A percentile compares a stretch with the other conserved stretches of the same genome.
These are phyloP conservation scores for Drosophila arizonae DNA, from an alignment of 1,140 invertebrate species.

Conservation along the genomic window DNA sequence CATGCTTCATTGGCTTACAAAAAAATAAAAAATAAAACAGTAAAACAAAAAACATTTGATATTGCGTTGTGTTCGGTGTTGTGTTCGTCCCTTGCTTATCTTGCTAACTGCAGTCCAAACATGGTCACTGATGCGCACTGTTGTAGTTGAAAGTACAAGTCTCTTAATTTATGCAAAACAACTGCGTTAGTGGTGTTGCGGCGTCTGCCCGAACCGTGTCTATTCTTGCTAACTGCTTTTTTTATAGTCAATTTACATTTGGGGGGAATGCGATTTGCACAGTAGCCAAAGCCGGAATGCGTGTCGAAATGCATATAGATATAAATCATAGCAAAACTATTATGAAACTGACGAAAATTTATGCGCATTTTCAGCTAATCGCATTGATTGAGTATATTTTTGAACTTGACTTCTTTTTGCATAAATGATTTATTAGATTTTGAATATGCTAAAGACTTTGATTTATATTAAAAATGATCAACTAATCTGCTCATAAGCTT, in stretches of 20 bases:
- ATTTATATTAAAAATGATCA: background rate
- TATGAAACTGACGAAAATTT: slow-evolving; percentile 31
- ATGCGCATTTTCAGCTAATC: slow-evolving; percentile 18
- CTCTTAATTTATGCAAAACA: slow-evolving; percentile 61
- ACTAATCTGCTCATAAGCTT: background rate
- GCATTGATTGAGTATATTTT: slow-evolving; percentile 55
- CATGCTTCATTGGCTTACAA: slow-evolving; percentile 69
- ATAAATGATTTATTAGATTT: slow-evolving; percentile 14
- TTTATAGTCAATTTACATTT: background rate
- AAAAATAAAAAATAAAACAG: slow-evolving; percentile 14
- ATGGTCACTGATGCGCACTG: slow-evolving; percentile 57
- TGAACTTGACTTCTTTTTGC: slow-evolving; percentile 65
- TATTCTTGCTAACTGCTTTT: background rate
- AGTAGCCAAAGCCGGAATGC: slow-evolving; percentile 22
- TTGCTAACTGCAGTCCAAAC: slow-evolving; percentile 43
- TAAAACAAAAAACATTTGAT: slow-evolving; percentile 6
- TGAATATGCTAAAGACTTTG: background rate
- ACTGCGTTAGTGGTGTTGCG: slow-evolving; percentile 4
- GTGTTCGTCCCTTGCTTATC: slow-evolving; percentile 58
- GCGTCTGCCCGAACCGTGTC: background rate
- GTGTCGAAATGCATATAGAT: slow-evolving; percentile 16
- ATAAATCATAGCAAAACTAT: slow-evolving; percentile 30
- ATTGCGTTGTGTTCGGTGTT: slow-evolving; percentile 29
- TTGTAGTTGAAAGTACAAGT: slow-evolving; percentile 46
- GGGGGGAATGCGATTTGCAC: background rate